Percentiles rank a stretch among this genome's conserved stretches.
These are phyloP conservation scores for Hyposoter dolosus DNA, from an alignment of 2,888 invertebrate genomes.

Conservation along the genomic window DNA sequence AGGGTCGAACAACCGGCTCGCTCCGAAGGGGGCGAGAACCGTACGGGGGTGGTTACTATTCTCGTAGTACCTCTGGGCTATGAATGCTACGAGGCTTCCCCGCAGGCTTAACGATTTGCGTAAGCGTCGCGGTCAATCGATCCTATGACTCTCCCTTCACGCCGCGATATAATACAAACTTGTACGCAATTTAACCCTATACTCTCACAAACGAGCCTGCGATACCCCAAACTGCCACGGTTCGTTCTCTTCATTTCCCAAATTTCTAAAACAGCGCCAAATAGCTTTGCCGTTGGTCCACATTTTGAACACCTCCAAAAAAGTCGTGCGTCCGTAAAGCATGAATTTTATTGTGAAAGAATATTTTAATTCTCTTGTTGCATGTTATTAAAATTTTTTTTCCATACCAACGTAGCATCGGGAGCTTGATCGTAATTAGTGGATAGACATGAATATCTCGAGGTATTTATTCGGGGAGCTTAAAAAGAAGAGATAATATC, in stretches of 20 bases:
- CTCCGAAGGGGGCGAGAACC: constrained; percentile 1
- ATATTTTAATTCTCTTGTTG: not conserved
- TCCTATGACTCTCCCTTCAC: constrained; percentile 40
- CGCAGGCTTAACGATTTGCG: constrained; percentile 64
- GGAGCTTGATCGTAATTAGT: not conserved
- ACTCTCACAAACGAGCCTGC: constrained; percentile 34
- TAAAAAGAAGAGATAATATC: not conserved
- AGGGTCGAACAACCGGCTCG: constrained; percentile 29
- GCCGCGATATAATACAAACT: constrained; percentile 36
- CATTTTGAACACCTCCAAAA: no score
- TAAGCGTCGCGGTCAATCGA: constrained; percentile 63
- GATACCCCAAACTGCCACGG: not conserved
- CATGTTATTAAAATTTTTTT: not conserved
- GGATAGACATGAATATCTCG: not conserved
- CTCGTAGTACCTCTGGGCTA: constrained; percentile 13
- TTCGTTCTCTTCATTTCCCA: no score
- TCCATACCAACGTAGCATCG: not conserved
- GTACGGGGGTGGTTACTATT: constrained; percentile 5
- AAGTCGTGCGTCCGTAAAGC: not conserved
- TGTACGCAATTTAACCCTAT: constrained; percentile 42
- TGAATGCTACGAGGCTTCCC: constrained; percentile 2
- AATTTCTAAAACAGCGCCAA: no score
- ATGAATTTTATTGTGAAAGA: not conserved
- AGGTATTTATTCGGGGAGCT: not conserved
- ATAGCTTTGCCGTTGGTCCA: no score